Evolutionary conservation across 2,888 invertebrate species (phyloP), one percentile per base, ranked within the genome.

Genomic region (Myathropa florea): DNA sequence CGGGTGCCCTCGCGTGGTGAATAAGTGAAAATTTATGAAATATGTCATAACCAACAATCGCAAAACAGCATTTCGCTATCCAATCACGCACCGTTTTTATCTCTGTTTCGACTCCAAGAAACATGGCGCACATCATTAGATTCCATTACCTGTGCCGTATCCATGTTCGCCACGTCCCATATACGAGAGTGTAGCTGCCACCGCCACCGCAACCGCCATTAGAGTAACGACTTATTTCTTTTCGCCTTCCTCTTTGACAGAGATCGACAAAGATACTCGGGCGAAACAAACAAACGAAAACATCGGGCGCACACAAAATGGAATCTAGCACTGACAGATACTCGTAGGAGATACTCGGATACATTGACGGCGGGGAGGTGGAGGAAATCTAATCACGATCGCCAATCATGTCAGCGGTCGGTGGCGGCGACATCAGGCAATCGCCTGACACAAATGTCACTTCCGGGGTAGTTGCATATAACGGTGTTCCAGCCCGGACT

Each of bases 91-190:
- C 46, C 6, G 64, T 46, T 82, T 76, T 75, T 81, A 75, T 75
- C 59, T 81, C 21, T 53, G 46, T 64, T 75, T 70, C 36, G 59
- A 61, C n/a, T 81, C 80, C 14, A 65, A 26, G 55, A 71, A 81
- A 72, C 77, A 83, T 83, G 83, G 83, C 83, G 83, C 23, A 72
- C 76, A 72, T 83, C 83, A 83, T 83, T 72, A 61, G 82, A 18
- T 57, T 55, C 65, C 61, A 70, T 71, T 60, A 28, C 59, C 57
- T 82, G 64, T 64, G 28, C 26, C 18, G 33, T 61, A 67, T 63
- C 36, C 26, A 60, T 81, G 73, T 81, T 72, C 68, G 77, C 76
- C 60, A 63, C 36, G 57, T 71, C 63, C 78, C 33, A 71, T 63
- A 57, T 70, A 33, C 18, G 36, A 12, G 36, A 46, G n/a, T 46